These are phyloP conservation scores for Poeciliopsis gracilis DNA, from an alignment of 2,797 vertebrate species.

Conservation along the genomic window DNA sequence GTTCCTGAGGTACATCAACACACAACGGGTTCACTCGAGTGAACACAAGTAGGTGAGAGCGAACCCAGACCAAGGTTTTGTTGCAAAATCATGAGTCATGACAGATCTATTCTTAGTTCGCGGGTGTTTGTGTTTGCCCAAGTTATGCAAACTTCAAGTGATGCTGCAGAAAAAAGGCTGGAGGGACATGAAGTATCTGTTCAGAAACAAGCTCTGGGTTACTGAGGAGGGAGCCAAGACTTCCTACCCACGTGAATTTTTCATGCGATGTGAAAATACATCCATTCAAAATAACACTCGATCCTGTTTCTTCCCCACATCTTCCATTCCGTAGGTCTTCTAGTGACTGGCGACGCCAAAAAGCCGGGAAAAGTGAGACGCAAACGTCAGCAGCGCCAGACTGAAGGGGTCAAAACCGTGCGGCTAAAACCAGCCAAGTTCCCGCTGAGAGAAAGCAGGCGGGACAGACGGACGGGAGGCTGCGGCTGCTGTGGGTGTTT, in stretches of 20 bases:
- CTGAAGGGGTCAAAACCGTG: constrained; percentile 33
- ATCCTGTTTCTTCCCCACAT: constrained; percentile 31
- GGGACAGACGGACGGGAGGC: background rate
- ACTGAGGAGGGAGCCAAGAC: constrained; percentile 22
- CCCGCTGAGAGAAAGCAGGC: constrained; percentile 25
- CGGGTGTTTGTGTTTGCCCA: constrained; percentile 69
- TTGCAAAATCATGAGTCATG: constrained; percentile 81
- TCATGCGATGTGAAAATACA: background rate
- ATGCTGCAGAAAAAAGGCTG: constrained; percentile 53
- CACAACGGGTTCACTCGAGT: constrained; percentile 26
- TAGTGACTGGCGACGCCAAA: constrained; percentile 21
- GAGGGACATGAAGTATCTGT: constrained; percentile 37
- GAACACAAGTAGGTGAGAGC: constrained; percentile 43
- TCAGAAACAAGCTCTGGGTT: constrained; percentile 43
- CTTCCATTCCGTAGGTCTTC: constrained; percentile 44
- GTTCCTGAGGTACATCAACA: constrained; percentile 42
- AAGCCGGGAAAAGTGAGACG: constrained; percentile 15
- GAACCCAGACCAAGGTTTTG: constrained; percentile 65
- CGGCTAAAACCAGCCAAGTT: constrained; percentile 6
- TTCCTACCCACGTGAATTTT: background rate
- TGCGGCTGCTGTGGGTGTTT: constrained; percentile 94
- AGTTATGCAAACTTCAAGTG: constrained; percentile 68
- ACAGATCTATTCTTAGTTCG: constrained; percentile 74
- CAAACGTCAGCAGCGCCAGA: constrained; percentile 27
- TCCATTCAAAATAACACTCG: constrained; percentile 7